These are phyloP conservation scores for Equus quagga DNA, from an alignment of 2,113 vertebrate genomes.

Conservation along the genomic window DNA sequence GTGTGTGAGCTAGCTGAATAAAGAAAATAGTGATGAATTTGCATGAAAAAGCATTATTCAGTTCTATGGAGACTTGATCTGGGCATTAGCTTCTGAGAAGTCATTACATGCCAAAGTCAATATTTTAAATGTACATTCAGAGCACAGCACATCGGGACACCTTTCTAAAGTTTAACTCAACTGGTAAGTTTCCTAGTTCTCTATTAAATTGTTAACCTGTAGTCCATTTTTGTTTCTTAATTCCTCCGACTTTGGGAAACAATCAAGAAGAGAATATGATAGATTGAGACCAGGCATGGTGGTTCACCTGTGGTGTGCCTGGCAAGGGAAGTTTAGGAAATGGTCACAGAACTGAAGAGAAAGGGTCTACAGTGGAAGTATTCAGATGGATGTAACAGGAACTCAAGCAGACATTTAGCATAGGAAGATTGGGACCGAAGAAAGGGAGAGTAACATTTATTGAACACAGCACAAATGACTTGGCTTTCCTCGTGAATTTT, in stretches of 20 bases:
- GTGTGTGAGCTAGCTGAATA: background rate
- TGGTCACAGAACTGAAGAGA: background rate
- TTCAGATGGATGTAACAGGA: conserved; percentile 26
- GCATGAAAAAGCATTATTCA: background rate
- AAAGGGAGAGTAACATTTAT: background rate
- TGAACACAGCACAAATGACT: background rate
- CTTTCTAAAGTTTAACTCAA: conserved; percentile 17
- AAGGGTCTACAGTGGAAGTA: background rate
- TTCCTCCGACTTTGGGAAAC: background rate
- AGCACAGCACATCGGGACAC: background rate
- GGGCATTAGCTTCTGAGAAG: background rate
- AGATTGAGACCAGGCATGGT: background rate
- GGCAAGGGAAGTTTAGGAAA: conserved; percentile 48
- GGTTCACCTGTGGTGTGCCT: background rate
- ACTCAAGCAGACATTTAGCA: background rate
- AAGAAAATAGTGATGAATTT: background rate
- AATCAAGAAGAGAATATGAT: background rate
- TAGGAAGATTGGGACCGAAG: background rate
- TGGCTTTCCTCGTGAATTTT: background rate
- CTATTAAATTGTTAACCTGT: background rate
- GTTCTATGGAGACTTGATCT: conserved; percentile 1
- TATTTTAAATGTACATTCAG: conserved; percentile 42
- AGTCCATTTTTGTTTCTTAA: conserved; percentile 19
- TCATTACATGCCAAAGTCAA: background rate
- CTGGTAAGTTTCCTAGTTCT: background rate